These are phyloP conservation scores for Bubo bubo DNA, from an alignment of 2,113 vertebrate species.

Conservation along the genomic window DNA sequence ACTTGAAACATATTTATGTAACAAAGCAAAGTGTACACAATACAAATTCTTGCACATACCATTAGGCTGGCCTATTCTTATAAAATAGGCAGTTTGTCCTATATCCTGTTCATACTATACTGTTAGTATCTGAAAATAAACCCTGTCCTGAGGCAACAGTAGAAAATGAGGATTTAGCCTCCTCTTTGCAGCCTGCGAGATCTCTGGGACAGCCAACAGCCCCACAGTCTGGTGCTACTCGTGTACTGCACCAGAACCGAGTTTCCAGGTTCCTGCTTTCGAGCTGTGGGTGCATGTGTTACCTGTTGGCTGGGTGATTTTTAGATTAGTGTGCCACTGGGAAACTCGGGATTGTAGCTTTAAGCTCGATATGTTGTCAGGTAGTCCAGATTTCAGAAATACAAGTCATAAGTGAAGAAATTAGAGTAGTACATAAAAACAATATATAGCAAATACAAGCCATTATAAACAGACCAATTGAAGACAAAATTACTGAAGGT, in stretches of 20 bases:
- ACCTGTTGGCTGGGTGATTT: not conserved
- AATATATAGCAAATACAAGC: not conserved
- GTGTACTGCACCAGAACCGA: not conserved
- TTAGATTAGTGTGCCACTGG: not conserved
- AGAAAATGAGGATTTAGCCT: not conserved
- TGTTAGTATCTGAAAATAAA: not conserved
- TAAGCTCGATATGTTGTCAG: not conserved
- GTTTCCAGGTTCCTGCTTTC: not conserved
- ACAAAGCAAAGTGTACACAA: not conserved
- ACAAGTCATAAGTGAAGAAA: not conserved
- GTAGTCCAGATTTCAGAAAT: not conserved
- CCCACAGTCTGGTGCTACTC: slow-evolving; percentile 45
- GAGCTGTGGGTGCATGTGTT: too few species aligned
- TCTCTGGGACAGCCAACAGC: slow-evolving; percentile 37
- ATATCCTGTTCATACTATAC: not conserved
- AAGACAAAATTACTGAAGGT: not conserved
- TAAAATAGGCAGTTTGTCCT: not conserved
- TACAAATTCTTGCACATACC: not conserved
- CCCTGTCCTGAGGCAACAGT: not conserved
- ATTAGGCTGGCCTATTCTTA: not conserved
- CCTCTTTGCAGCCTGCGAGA: not conserved
- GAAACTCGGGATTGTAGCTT: not conserved
- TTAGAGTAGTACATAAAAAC: not conserved
- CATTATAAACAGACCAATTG: not conserved
- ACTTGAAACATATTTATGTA: not conserved